Base-by-base conservation (phyloP, 2,888 invertebrate species). In the Amphimallon solstitiale region DNA sequence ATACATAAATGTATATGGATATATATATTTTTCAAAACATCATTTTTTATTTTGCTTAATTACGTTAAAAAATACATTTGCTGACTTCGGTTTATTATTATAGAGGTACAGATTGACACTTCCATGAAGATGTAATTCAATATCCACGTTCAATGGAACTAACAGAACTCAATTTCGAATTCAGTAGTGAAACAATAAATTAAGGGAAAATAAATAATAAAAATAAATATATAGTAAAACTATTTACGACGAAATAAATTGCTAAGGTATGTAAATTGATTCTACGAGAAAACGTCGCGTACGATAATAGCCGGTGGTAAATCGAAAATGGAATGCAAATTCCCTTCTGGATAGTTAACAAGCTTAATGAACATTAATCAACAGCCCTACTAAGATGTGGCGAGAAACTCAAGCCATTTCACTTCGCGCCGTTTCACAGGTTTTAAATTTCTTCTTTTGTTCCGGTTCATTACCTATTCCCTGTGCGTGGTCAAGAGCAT, bases 361-460 rank as follows among this genome's bases (percentile, higher is more conserved):
- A 66, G 67, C 59, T 67, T 70, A 69, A 70, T 68, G 66, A 68
- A 69, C 72, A 67, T 72, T 70, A 72, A 70, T 70, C 72, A 70
- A 59, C 34, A 46, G 43, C 43, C 56, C 66, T 54, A 61, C 66
- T 62, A 12, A 21, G 54, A 37, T 54, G 63, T 61, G 64, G 62
- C 62, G 38, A 63, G 49, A 17, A 56, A 52, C 34, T 54, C 23
- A 21, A 45, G 46, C 63, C 14, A 19, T 6, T 23, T 35, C 23
- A 23, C 52, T 43, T 17, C 23, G 45, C 19, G 29, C 45, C 17
- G 40, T 49, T 61, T 40, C 66, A 62, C 51, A 45, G 52, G 66
- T 71, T 73, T 74, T 70, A 73, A 71, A 72, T 74, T 75, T 66
- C 74, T 72, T 75, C 74, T 72, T 75, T 73, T 73, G 73, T 75